Evolutionary conservation across 2,888 invertebrate species (phyloP).

Genomic region (Anaspis maculata): DNA sequence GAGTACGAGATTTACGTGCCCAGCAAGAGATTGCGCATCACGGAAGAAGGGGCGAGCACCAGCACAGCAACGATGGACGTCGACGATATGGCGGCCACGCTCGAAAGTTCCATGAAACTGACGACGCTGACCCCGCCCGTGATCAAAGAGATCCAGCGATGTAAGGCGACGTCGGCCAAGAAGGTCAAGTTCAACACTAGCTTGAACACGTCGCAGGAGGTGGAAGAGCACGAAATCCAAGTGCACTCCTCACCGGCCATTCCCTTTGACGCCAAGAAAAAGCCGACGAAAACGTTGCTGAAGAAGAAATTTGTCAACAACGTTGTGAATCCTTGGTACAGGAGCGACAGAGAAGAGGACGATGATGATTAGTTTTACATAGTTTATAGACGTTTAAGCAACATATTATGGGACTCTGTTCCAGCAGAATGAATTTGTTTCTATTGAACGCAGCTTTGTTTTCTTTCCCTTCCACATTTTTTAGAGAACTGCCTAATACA

Average conservation of each 20-base stretch:
- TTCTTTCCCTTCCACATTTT: too few species aligned
- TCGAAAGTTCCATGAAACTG: slow-evolving; percentile 7
- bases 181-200: slow-evolving; percentile 66
- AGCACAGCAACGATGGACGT: too few species aligned
- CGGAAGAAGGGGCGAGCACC: slow-evolving; percentile 1
- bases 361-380: too few species aligned
- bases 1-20: background rate
- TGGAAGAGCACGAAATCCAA: slow-evolving; percentile 64
- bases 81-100: slow-evolving; percentile 13
- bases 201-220: slow-evolving; percentile 62
- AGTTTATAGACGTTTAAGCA: too few species aligned
- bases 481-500: too few species aligned
- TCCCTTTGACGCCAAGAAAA: slow-evolving; percentile 63
- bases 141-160: background rate
- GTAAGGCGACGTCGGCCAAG: slow-evolving; percentile 40
- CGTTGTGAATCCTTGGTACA: too few species aligned
- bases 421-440: too few species aligned
- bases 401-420: too few species aligned
- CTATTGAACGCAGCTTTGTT: too few species aligned
- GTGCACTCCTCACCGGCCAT: slow-evolving; percentile 63
- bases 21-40: slow-evolving; percentile 1
- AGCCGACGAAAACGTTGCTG: slow-evolving; percentile 63
- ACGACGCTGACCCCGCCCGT: background rate
- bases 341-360: too few species aligned
- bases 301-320: too few species aligned